Conservation (phyloP, 1,140 invertebrate genomes). For the Liolophura sinensis region DNA sequence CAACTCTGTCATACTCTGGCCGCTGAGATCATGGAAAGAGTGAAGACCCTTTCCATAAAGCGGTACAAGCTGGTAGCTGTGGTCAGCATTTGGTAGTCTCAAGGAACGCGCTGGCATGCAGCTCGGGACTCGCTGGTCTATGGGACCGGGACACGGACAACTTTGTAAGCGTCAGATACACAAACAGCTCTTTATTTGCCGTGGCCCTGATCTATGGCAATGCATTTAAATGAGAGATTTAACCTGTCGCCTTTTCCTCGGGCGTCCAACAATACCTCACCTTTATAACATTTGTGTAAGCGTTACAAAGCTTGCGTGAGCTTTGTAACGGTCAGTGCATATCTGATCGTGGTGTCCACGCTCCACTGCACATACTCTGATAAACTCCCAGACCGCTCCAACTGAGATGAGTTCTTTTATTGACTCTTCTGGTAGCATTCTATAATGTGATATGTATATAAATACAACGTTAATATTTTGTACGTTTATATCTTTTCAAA, state of each 20-base stretch:
- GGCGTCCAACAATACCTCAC: not conserved
- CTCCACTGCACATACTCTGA: no score
- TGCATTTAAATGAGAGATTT: constrained; percentile 44
- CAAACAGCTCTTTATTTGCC: constrained; percentile 51
- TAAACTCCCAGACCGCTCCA: no score
- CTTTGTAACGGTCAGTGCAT: no score
- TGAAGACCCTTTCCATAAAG: constrained; percentile 35
- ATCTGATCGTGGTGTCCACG: no score
- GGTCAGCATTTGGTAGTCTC: constrained; percentile 46
- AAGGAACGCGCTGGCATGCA: constrained; percentile 50
- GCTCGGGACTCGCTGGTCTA: constrained; percentile 52
- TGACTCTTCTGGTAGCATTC: no score
- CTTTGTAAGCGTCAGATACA: constrained; percentile 51
- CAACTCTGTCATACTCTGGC: constrained; percentile 38
- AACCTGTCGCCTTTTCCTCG: not conserved
- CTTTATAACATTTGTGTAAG: no score
- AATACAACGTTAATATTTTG: no score
- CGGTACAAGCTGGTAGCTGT: constrained; percentile 50
- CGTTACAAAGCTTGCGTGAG: no score
- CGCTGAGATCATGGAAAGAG: constrained; percentile 35
- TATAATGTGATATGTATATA: no score
- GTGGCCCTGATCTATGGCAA: constrained; percentile 52
- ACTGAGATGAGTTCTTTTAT: no score
- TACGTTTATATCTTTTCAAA: no score
- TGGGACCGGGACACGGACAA: constrained; percentile 55